Evolutionary conservation across 1,140 invertebrate species (phyloP).

Genomic region (Neotoxoptera formosana): DNA sequence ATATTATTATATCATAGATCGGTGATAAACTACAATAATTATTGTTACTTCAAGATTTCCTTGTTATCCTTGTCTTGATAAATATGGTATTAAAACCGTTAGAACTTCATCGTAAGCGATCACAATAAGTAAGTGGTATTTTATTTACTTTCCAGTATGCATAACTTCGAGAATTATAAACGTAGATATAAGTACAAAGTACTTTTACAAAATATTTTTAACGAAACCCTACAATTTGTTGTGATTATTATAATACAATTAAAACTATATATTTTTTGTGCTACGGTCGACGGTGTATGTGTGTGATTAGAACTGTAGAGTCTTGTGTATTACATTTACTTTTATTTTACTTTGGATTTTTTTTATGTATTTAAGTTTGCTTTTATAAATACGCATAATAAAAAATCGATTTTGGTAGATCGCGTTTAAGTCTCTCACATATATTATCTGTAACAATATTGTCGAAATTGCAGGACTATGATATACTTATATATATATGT

Average conservation of each 20-base stretch:
- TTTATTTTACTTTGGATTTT: neutral
- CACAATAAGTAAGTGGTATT: neutral
- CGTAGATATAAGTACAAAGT: neutral
- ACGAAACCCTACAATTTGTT: neutral
- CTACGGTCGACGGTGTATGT: neutral
- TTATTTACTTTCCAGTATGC: constrained; percentile 7
- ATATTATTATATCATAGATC: neutral
- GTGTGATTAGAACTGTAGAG: neutral
- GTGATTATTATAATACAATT: neutral
- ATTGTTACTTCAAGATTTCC: neutral
- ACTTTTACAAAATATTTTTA: neutral
- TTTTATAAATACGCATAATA: neutral
- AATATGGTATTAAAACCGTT: neutral
- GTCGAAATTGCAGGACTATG: neutral
- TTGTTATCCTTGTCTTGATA: neutral
- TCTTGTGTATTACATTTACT: neutral
- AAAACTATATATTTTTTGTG: neutral
- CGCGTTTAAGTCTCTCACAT: neutral
- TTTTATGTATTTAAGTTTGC: neutral
- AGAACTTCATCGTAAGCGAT: neutral
- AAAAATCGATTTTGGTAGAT: neutral
- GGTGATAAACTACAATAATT: constrained; percentile 14
- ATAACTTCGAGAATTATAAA: neutral
- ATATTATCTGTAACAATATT: neutral
- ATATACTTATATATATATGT: neutral